Conservation (phyloP, 2,113 vertebrate species). For the Asarcornis scutulata region DNA sequence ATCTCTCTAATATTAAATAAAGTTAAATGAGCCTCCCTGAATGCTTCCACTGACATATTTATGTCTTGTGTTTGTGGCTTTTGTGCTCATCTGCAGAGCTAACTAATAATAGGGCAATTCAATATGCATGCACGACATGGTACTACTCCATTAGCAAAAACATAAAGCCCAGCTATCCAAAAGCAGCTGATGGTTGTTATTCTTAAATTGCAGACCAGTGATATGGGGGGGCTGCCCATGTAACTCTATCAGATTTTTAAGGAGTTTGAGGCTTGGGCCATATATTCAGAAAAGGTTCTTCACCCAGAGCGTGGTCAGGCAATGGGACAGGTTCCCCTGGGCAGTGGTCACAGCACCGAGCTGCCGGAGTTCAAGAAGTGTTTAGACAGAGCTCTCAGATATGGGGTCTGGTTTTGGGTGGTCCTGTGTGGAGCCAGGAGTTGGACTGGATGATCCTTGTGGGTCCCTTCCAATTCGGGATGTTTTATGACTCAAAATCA, state of each 20-base stretch:
- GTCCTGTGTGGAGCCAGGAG: no score
- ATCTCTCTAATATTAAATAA: background rate
- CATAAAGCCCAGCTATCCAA: background rate
- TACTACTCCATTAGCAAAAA: background rate
- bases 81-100: background rate
- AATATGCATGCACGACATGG: background rate
- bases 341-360: no score
- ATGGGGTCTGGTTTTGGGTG: no score
- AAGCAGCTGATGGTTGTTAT: background rate
- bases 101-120: background rate
- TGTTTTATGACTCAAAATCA: background rate
- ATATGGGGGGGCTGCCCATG: background rate
- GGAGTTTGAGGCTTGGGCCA: background rate
- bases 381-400: no score
- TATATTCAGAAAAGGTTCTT: no score
- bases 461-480: no score
- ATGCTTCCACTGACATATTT: background rate
- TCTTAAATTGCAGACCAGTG: background rate
- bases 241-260: background rate
- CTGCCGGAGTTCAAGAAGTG: no score
- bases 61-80: background rate
- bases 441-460: no score
- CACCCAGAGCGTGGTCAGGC: no score
- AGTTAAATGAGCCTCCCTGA: background rate
- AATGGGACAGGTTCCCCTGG: no score